Percentiles rank a stretch among this genome's conserved stretches.
phyloP scores from a whole-genome alignment of 2,113 vertebrate species.

The Erythrolamprus reginae region DNA sequence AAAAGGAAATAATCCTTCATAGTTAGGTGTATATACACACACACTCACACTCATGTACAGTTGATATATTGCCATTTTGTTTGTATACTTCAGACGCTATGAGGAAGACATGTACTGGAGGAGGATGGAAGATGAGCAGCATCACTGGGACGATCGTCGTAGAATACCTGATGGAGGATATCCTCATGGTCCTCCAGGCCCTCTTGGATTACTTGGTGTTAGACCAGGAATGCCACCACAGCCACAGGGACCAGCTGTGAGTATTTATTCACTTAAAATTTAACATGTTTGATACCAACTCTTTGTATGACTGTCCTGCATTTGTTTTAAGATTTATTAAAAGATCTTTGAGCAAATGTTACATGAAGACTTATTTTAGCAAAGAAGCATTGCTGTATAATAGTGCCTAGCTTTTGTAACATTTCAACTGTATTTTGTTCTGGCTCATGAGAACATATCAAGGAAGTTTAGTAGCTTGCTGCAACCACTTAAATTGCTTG shows the following conservation, averaged over 20 bases:
- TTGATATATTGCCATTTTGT: not conserved
- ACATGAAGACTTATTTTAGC: not conserved
- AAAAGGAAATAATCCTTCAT: not conserved
- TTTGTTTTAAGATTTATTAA: conserved; percentile 11
- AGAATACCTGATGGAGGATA: conserved; percentile 88
- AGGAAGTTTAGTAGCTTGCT: not conserved
- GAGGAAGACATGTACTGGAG: conserved; percentile 99
- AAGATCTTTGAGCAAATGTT: conserved; percentile 12
- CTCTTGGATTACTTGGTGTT: conserved; percentile 88
- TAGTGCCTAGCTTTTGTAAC: not conserved
- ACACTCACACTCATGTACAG: not conserved
- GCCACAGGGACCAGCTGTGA: conserved; percentile 88
- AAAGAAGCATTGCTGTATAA: not conserved
- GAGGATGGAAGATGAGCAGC: conserved; percentile 94
- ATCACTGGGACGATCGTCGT: conserved; percentile 95
- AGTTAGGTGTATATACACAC: not conserved
- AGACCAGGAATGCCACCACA: conserved; percentile 92
- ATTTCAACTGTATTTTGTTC: not conserved
- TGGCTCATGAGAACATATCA: not conserved
- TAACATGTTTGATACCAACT: not conserved
- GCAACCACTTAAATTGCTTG: not conserved
- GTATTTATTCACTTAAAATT: conserved; percentile 34
- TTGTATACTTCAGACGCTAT: conserved; percentile 77
- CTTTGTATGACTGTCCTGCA: not conserved
- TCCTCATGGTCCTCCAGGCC: conserved; percentile 88